Base-by-base conservation (phyloP, 2,888 invertebrate species). In the Colostygia pectinataria region DNA sequence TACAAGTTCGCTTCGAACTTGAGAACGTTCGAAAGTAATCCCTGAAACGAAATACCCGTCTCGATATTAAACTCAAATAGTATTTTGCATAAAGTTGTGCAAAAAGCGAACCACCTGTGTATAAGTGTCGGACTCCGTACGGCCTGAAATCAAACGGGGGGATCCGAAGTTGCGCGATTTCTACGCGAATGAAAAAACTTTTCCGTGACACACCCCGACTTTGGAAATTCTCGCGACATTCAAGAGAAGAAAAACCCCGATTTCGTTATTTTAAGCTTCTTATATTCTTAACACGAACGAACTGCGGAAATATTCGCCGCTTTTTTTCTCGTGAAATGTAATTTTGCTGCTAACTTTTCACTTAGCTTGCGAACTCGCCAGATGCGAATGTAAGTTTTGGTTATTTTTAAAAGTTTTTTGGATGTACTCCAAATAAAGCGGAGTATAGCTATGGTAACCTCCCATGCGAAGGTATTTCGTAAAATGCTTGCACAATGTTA, bases 321-420 rank as follows among this genome's bases (percentile, higher is more conserved):
- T 66, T 66, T 68, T 69, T 67, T 71, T 70, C 69, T 63, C 61
- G 52, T 61, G 70, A 66, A 80, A 79, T 74, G 77, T 80, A 80
- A 83, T 83, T 83, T 80, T 62, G 57, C 67, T 65, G 67, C 72
- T 73, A 86, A 84, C 84, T 85, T 85, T 85, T 83, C 80, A 85
- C 83, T 83, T 83, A 82, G 76, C 66, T 69, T 57, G 68, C 58
- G 52, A 77, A 79, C 69, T 80, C 68, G 33, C 63, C 68, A 68
- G 69, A 73, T 72, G 71, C 51, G 68, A 60, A 66, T 71, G 69
- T 74, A 79, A 83, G 73, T 81, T 82, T 65, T 68, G 74, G 75
- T 76, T 80, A 77, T 76, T 74, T 74, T 66, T 56, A 58, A 68
- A 79, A 80, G 65, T 78, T 84, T 80, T 80, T 80, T 83, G 80